Conservation (phyloP, 2,797 vertebrate species). For the Hydrolagus colliei region DNA sequence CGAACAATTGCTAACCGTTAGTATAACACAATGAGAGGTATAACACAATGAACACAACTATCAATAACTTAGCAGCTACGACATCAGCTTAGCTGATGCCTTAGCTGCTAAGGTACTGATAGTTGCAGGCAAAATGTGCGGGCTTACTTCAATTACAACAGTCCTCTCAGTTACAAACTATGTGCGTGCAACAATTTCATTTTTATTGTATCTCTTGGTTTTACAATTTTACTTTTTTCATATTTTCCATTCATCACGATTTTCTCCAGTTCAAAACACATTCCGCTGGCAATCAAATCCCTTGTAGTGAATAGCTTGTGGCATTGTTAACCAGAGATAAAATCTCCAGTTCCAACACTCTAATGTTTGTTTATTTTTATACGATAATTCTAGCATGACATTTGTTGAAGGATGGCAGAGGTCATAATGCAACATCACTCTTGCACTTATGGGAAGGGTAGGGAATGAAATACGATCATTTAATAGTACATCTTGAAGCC, state of each 20-base stretch:
- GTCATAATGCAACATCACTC: conserved; percentile 32
- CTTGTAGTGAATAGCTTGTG: conserved; percentile 31
- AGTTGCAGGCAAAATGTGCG: not conserved
- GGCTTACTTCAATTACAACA: not conserved
- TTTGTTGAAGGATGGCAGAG: conserved; percentile 32
- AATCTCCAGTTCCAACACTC: conserved; percentile 30
- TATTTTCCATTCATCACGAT: conserved; percentile 11
- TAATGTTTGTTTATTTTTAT: conserved; percentile 33
- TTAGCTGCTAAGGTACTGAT: no score
- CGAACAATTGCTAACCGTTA: no score
- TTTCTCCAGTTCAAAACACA: conserved; percentile 18
- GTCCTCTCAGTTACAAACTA: not conserved
- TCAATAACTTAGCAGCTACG: no score
- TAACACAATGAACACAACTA: no score
- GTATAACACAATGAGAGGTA: no score
- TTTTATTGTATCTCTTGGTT: not conserved
- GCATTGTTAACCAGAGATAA: conserved; percentile 27
- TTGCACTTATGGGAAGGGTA: conserved; percentile 23
- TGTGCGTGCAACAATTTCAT: not conserved
- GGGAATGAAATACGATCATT: conserved; percentile 31
- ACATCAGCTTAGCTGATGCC: no score
- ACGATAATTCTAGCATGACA: conserved; percentile 29
- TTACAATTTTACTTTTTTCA: conserved; percentile 7
- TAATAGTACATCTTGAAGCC: conserved; percentile 28
- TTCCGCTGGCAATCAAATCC: conserved; percentile 27